phyloP scores from a whole-genome alignment of 2,113 vertebrate genomes.

The Crotophaga sulcirostris region DNA sequence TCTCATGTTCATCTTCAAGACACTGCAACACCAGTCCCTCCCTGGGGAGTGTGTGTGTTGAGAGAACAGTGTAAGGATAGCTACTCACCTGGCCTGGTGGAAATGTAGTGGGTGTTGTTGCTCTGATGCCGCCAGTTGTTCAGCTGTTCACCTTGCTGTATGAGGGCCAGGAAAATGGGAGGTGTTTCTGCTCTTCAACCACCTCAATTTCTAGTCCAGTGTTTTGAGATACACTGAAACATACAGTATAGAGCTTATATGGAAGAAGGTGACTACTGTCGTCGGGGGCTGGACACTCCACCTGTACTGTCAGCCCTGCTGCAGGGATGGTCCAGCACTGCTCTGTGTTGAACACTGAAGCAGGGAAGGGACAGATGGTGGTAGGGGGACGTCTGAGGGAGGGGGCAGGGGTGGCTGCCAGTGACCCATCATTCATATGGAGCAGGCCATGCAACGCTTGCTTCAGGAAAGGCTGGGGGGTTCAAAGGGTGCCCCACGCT shows the following conservation, averaged over 20 bases:
- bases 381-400: neutral
- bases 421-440: neutral
- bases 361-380: neutral
- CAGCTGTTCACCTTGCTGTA: neutral
- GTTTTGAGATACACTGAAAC: neutral
- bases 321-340: neutral
- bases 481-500: fast-evolving
- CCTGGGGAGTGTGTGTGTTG: neutral
- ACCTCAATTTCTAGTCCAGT: neutral
- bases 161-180: neutral
- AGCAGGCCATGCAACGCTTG: neutral
- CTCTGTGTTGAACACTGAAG: neutral
- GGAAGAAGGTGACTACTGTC: neutral
- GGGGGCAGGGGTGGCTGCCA: neutral
- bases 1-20: neutral
- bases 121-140: neutral
- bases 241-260: neutral
- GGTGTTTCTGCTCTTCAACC: neutral
- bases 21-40: neutral
- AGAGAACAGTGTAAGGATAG: neutral
- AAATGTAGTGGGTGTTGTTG: neutral
- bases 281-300: neutral
- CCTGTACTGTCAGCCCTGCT: neutral
- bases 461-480: neutral
- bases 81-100: neutral